Evolutionary conservation across 2,797 vertebrate species (phyloP), one percentile per base, ranked within the genome.

Genomic region (Linurgus olivaceus): DNA sequence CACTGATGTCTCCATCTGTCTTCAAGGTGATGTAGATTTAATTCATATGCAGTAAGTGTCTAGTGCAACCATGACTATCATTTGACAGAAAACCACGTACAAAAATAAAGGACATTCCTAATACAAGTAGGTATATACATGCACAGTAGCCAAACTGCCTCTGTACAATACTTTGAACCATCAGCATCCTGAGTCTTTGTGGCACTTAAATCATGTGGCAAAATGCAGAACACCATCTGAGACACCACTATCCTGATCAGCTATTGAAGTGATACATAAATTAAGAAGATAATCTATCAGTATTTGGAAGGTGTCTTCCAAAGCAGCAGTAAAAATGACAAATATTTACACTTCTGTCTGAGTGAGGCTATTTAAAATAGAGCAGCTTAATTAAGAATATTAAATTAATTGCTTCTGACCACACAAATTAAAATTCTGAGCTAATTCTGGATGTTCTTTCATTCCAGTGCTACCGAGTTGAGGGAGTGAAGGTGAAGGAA

Each of bases 191-290:
- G 92, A 97, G 91, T 95, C 89, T 38, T 83, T 58, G 77, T 97
- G 96, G 94, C 96, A 97, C 92, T 93, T 95, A 81, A 90, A 93
- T 33, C 51, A 74, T 85, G 29, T 86, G 78, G 80, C 86, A 90
- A 96, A 95, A 86, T 45, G 74, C 40, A 94, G 52, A 65, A 76
- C 38, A 88, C 54, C 54, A 58, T 72, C 57, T 68, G 37, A 72
- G 76, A 88, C 35, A 94, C 58, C 58, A 35, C 42, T 66, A 23
- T 86, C 45, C 40, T 58, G 62, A 93, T 70, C 58, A 67, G 17
- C 15, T 87, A 29, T 19, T 86, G 42, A 62, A 91, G 44, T 62
- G 31, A 88, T 59, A 77, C 29, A 93, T 85, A 92, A 91, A 92
- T 94, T 87, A 92, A 71, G 31, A 75, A 33, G 40, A 55, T 75